Percentiles rank a stretch among this genome's conserved stretches.
phyloP scores from a whole-genome alignment of 1,140 invertebrate species.

The Lerema accius region DNA sequence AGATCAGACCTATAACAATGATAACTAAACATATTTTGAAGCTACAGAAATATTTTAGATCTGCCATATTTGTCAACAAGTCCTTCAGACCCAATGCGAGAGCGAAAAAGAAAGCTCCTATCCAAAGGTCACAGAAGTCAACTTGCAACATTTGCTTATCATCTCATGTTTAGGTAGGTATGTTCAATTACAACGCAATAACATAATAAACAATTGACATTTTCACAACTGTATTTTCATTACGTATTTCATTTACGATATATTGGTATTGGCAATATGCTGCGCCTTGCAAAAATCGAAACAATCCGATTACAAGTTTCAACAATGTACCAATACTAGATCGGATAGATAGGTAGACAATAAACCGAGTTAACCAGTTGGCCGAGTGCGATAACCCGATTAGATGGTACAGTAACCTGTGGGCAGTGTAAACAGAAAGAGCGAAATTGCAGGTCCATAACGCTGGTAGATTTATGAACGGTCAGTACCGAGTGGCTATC shows the following conservation, averaged over 20 bases:
- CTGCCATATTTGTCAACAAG: background rate
- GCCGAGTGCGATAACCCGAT: conserved; percentile 58
- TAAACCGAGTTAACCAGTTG: conserved; percentile 20
- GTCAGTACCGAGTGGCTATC: conserved; percentile 58
- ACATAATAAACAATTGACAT: conserved; percentile 30
- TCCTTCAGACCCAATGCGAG: conserved; percentile 8
- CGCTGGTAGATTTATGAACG: conserved; percentile 70
- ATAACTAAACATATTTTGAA: background rate
- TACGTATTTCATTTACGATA: conserved; percentile 21
- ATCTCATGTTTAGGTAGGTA: conserved; percentile 28
- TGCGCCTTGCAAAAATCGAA: conserved; percentile 23
- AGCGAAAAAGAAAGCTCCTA: conserved; percentile 19
- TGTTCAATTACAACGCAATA: conserved; percentile 29
- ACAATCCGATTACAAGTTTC: conserved; percentile 8
- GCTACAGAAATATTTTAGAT: background rate
- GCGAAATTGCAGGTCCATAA: conserved; percentile 69
- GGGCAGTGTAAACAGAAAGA: conserved; percentile 65
- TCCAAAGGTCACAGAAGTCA: conserved; percentile 22
- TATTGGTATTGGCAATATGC: conserved; percentile 16
- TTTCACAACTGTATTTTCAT: conserved; percentile 22
- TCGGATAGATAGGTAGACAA: conserved; percentile 26
- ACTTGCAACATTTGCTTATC: conserved; percentile 26
- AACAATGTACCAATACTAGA: conserved; percentile 18
- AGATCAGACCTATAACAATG: no score
- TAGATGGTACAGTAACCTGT: conserved; percentile 64